phyloP scores from a whole-genome alignment of 2,797 vertebrate species.

The Xenops minutus region DNA sequence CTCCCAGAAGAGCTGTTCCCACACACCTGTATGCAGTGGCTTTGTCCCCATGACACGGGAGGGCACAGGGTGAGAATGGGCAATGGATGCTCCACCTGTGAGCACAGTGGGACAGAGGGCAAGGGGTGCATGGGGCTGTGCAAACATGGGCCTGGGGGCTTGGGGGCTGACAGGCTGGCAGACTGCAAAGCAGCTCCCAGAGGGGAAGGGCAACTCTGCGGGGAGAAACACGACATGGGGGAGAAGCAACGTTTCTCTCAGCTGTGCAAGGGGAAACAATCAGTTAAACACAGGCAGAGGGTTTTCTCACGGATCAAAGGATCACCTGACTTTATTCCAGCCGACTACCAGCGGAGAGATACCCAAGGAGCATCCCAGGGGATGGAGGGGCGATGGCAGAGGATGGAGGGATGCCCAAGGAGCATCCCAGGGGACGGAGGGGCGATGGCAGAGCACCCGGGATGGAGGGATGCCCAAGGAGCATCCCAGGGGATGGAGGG shows the following conservation, averaged over 20 bases:
- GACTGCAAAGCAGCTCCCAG: rapidly evolving
- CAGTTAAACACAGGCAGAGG: background rate
- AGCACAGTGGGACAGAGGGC: background rate
- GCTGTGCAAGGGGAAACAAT: background rate
- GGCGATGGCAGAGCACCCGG: no score
- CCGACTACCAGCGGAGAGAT: background rate
- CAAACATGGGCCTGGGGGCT: background rate
- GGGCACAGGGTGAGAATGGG: background rate
- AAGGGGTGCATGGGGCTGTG: background rate
- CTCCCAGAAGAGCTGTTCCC: background rate
- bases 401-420: background rate
- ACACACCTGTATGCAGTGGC: rapidly evolving
- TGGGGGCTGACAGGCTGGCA: background rate
- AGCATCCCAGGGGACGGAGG: background rate
- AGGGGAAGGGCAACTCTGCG: rapidly evolving
- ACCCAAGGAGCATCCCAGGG: background rate
- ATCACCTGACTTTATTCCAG: background rate
- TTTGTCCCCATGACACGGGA: rapidly evolving
- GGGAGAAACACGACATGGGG: background rate
- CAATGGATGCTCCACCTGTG: background rate
- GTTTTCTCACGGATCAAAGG: background rate
- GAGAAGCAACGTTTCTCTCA: background rate
- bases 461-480: no score
- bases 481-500: no score
- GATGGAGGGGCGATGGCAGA: background rate